Evolutionary conservation across 2,113 vertebrate species (phyloP), one percentile per base, ranked within the genome.

Genomic region (Elaphurus davidianus): DNA sequence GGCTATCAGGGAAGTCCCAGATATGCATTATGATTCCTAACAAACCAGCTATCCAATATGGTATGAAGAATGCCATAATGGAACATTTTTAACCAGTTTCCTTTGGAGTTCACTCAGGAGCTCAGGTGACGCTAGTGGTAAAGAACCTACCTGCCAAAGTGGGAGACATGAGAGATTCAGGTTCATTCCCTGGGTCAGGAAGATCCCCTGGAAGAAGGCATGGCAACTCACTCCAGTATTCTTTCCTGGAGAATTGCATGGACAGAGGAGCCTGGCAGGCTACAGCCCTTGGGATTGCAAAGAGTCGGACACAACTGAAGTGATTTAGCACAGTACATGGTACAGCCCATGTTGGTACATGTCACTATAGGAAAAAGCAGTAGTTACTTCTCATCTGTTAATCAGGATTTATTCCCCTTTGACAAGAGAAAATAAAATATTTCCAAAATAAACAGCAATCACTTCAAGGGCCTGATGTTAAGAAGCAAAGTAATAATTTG

Each of bases 401-500:
- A 25, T 64, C 60, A 40, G 64, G 9, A 88, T 59, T 91, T 59
- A 83, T 60, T 93, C 16, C 33, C 74, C 8, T 94, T 64, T 83
- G 43, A 89, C 19, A 50, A 43, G 40, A 94, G 50, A 64, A 87
- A 71, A 92, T 54, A 89, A 60, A 60, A 59, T 28, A 45, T 12
- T 94, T 86, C 27, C 47, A 81, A 92, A 81, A 90, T n/a, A 81
- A 91, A 91, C 30, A 94, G 76, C n/a, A 88, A 92, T 88, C n/a
- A 57, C 60, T 76, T 86, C 17, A 10, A 83, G 40, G 47, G 50
- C 13, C 90, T 91, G 59, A 55, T 47, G 60, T 50, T 86, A 84
- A 84, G 64, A 93, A 79, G 57, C 76, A 94, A 95, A 97, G 62
- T 25, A 74, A 71, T 91, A 84, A 78, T 97, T 94, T 97, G 87